Evolutionary conservation across 2,797 vertebrate genomes (phyloP), one percentile per base, ranked within the genome.

Genomic region (Masticophis lateralis): DNA sequence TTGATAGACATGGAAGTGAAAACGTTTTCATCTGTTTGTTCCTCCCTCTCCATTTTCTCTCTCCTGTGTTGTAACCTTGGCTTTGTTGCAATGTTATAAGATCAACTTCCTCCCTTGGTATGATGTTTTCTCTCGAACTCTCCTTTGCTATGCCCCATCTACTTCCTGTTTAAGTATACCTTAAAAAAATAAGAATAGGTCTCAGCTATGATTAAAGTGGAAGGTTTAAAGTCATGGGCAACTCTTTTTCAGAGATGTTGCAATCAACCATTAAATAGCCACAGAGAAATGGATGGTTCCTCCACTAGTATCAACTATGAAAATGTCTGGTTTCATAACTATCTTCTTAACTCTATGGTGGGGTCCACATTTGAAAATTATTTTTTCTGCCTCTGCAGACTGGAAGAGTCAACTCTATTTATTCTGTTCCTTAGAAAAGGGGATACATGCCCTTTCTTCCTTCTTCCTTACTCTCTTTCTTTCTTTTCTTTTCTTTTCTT

Each of bases 401-500:
- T 63, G 60, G 88, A 32, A 51, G 43, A 89, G 25, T 27, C n/a
- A 88, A 51, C 37, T 60, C 43, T 27, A 47, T 51, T 59, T 61
- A 47, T 14, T 61, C 3, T 47, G 10, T 88, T 59, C 16, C 20
- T 59, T 47, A 25, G 37, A 83, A 83, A 83, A 47, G 74, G 37
- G 18, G 9, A 22, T 9, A 43, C 43, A 18, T 9, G 1, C 4
- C 83, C 18, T 87, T 14, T 14, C 28, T 20, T 37, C 8, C n/a
- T 18, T 37, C 18, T 37, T 20, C 14, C 6, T 86, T 53, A 92
- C 94, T 87, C 89, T 74, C 43, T 92, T 94, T 87, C 87, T 79
- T 94, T 74, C 93, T 86, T 66, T 89, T 89, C 63, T 43, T 94
- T 94, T 87, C 89, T 87, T 94, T 87, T 93, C 87, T 74, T 12